A percentile compares a stretch with the other conserved stretches of the same genome.
Evolutionary conservation across 2,888 invertebrate species (phyloP).

Genomic region (Hoplodrina ambigua): DNA sequence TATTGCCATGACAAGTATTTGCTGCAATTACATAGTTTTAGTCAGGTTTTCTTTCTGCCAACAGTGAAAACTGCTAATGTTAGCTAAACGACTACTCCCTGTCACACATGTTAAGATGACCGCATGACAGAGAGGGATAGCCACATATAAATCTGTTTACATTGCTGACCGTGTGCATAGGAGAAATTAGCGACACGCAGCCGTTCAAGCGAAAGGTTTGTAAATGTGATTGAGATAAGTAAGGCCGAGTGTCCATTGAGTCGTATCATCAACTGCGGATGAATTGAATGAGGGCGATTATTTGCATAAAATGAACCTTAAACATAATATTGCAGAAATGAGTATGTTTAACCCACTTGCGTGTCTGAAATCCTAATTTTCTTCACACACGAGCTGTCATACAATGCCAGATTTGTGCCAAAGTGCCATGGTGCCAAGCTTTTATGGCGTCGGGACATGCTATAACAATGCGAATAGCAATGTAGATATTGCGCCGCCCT

Average conservation of each 20-base stretch:
- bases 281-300: slow-evolving; percentile 32
- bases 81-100: slow-evolving; percentile 38
- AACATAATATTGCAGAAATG: slow-evolving; percentile 12
- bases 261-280: slow-evolving; percentile 45
- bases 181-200: slow-evolving; percentile 67
- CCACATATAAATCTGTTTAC: slow-evolving; percentile 56
- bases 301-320: slow-evolving; percentile 26
- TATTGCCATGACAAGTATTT: slow-evolving; percentile 53
- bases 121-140: slow-evolving; percentile 54
- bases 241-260: slow-evolving; percentile 51
- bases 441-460: slow-evolving; percentile 32
- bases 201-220: slow-evolving; percentile 67
- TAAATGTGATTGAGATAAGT: slow-evolving; percentile 57
- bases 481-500: slow-evolving; percentile 52
- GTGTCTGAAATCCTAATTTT: slow-evolving; percentile 16
- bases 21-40: slow-evolving; percentile 58
- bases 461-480: slow-evolving; percentile 47
- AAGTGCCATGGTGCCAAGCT: slow-evolving; percentile 50
- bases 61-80: slow-evolving; percentile 57
- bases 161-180: slow-evolving; percentile 59
- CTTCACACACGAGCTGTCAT: slow-evolving; percentile 12
- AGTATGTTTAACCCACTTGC: slow-evolving; percentile 10
- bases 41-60: slow-evolving; percentile 56
- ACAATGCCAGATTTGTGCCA: slow-evolving; percentile 42
- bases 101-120: slow-evolving; percentile 43